Percentiles rank a stretch among this genome's conserved stretches.
These are phyloP conservation scores for Parotocinclus haroldoi DNA, from an alignment of 2,797 vertebrate genomes.

Conservation along the genomic window DNA sequence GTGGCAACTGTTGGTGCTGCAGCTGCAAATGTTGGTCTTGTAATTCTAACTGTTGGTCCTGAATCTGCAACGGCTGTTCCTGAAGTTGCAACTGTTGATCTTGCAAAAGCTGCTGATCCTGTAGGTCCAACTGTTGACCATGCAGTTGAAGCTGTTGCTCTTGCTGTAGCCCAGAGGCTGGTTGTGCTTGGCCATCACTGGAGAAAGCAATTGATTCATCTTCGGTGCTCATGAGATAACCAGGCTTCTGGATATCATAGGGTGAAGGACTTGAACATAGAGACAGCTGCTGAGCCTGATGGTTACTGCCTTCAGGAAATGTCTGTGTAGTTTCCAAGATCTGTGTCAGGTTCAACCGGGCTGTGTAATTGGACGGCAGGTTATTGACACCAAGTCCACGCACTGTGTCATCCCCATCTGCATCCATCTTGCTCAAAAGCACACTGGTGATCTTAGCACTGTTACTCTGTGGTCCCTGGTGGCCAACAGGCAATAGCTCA, in stretches of 20 bases:
- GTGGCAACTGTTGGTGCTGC: conserved; percentile 62
- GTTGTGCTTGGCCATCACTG: conserved; percentile 89
- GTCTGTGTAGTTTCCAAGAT: conserved; percentile 89
- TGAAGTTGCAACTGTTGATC: conserved; percentile 41
- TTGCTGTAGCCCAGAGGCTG: conserved; percentile 78
- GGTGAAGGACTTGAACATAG: conserved; percentile 80
- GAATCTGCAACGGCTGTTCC: conserved; percentile 56
- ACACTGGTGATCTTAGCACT: conserved; percentile 93
- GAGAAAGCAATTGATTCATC: conserved; percentile 85
- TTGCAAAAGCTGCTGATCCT: conserved; percentile 39
- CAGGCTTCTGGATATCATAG: conserved; percentile 94
- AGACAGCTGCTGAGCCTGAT: conserved; percentile 32
- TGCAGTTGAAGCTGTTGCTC: conserved; percentile 64
- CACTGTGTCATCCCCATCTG: conserved; percentile 88
- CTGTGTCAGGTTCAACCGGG: conserved; percentile 98
- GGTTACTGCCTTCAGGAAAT: conserved; percentile 70
- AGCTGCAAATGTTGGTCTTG: conserved; percentile 35
- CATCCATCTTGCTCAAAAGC: conserved; percentile 95
- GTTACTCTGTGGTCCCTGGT: conserved; percentile 75
- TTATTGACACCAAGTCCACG: conserved; percentile 96
- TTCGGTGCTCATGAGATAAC: conserved; percentile 86
- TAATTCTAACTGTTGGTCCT: conserved; percentile 34
- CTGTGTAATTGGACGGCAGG: conserved; percentile 95
- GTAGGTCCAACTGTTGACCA: conserved; percentile 40
- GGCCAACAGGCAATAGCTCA: conserved; percentile 82